Base-by-base conservation (phyloP, 23 tunicate genomes). In the Styela clava region DNA sequence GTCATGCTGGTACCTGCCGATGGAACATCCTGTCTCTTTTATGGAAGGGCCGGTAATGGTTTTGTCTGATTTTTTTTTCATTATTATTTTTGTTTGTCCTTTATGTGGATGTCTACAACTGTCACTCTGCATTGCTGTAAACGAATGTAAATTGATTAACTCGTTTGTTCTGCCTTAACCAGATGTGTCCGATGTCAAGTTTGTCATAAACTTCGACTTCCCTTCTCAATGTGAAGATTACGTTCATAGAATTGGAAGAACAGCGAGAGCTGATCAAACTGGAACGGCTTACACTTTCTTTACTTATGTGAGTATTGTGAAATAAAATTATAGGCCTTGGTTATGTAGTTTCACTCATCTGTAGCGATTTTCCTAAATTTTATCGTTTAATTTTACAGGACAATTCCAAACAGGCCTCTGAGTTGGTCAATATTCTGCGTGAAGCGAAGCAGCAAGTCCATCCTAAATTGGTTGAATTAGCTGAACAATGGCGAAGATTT, bases 261-360 rank as follows among this genome's bases (percentile, higher is more conserved):
- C 99, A 19, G 99, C 96, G 19, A 81, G 99, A 24, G 99, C 95
- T 0, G 82, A 88, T 35, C 92, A 86, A 74, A 95, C 95, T 35
- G 99, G 99, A 36, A 95, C 99, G 2, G 92, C 95, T n/a, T 95
- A 95, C 92, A 95, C 99, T 16, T 95, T 95, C 74, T 95, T 95
- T 80, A 95, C 99, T 2, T 52, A 69, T 0, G 81, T 76, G 44
- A 51, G 63, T 76, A 63, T 23, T 27, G 34, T 9, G 24, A n/a
- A n/a, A n/a, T n/a, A n/a, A n/a, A n/a, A n/a, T n/a, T n/a, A n/a
- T n/a, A n/a, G n/a, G n/a, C n/a, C n/a, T n/a, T n/a, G n/a, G n/a
- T n/a, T n/a, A n/a, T 33, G 0, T 20, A 34, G 33, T 22, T 33
- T 74, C 31, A 29, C 24, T 74, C 0, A 21, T 0, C n/a, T 22